Base-by-base conservation (phyloP, 2,888 invertebrate species). In the Sesia apiformis region DNA sequence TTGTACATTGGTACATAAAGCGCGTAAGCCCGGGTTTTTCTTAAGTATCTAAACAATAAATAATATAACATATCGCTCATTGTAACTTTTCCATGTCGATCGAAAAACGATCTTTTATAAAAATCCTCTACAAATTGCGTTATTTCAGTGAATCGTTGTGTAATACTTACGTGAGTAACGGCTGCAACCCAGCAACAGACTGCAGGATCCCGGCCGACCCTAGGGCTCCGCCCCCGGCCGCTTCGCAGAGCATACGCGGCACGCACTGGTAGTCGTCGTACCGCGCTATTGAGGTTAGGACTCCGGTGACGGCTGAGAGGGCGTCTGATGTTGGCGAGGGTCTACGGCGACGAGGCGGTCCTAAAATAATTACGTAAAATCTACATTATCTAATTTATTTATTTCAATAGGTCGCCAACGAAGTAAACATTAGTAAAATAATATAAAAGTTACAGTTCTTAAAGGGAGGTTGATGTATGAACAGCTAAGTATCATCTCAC, bases 181-280 rank as follows among this genome's bases (percentile, higher is more conserved):
- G 91, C 53, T 90, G 90, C 61, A 91, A 66, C 52, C 90, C 86
- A 46, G 90, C 64, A 43, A 83, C 70, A 3, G 81, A 85, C 65
- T 83, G 87, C 61, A 78, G 58, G 60, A 88, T 61, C 57, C 69
- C 60, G 1, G 74, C 64, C 3, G 65, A 52, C 0, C 61, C 72
- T 3, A 76, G 60, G 38, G 69, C 62, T 53, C 87, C 84, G 5
- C 92, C 82, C 66, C 92, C 83, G 52, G 95, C 93, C 54, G 94
- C 91, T 78, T 96, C 95, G 70, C 96, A 96, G 59, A 96, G 86
- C 63, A 96, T 88, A 71, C 94, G 90, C 3, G 95, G 94, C 58
- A 96, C 94, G 78, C 96, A 96, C 68, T 94, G 93, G 65, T 93
- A 90, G 74, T 95, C 94, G 75, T 96, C 96, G 76, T 95, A 93